Base-by-base conservation (phyloP, 2,113 vertebrate genomes). In the Ptilorrhoa leucosticta region DNA sequence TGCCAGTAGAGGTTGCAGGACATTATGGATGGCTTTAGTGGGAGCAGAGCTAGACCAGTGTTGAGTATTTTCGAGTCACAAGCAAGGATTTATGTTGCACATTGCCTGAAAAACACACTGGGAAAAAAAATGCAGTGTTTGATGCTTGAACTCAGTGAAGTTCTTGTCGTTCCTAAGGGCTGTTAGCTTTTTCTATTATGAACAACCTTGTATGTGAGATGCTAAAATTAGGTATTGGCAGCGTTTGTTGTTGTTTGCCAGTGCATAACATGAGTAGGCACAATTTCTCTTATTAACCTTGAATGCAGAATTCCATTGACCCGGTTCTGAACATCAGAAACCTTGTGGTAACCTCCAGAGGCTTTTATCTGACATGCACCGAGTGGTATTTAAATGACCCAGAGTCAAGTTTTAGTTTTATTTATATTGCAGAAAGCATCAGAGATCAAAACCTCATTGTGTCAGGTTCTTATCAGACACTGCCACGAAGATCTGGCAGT, bases 251-350 rank as follows among this genome's bases (percentile, higher is more conserved):
- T 77, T 94, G 47, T 92, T 95, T 78, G 16, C 60, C 87, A 83
- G 79, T 21, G 80, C 83, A 86, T 81, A 90, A 88, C 85, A 61
- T 79, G 90, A 90, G 76, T 60, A 58, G 78, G 72, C 56, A 64
- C 68, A 35, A 64, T 83, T 95, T 83, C 40, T 75, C 23, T 21
- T 94, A 64, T 84, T 95, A 96, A 95, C 94, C 94, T 95, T 95
- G 92, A 95, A 86, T 50, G 48, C 64, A 75, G 85, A 78, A 87
- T 93, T 84, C 60, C 85, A 87, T 16, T 93, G 90, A 82, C 83
- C 68, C 2, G 9, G 44, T 88, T 96, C 66, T 78, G 85, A 95
- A 60, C 72, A 58, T 91, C 79, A 84, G 71, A 91, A 88, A 82
- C 94, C 69, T 90, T 78, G 76, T 89, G 65, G 69, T 89, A 86